Evolutionary conservation across 2,797 vertebrate species (phyloP), one percentile per base, ranked within the genome.

Genomic region (Hemibagrus guttatus): DNA sequence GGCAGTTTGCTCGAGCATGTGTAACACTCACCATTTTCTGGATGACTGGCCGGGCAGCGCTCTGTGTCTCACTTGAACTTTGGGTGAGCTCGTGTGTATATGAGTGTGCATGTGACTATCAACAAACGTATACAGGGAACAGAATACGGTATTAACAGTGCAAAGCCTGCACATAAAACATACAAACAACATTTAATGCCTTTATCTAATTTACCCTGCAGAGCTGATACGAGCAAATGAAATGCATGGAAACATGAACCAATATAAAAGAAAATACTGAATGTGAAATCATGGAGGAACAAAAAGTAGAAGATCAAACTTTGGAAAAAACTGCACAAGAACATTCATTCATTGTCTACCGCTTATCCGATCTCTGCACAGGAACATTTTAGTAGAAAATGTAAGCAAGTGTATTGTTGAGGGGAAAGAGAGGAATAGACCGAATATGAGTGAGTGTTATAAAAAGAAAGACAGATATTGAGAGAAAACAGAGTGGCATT

Each of bases 1-100:
- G 74, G 83, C 88, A 89, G 87, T 88, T 86, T 90, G 83, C 84
- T 90, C 83, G 52, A 87, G 85, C 81, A 86, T 75, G 61, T 85
- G 84, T 82, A 90, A 86, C 83, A 86, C 79, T 66, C 83, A 86
- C 84, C 76, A 89, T 85, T 87, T 90, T 88, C 81, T 72, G 83
- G 76, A 89, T 90, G 89, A 83, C 59, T 89, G 82, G 84, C 87
- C 39, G 58, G 66, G 84, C 72, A 78, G 75, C 2, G n/a, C 82
- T 85, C 64, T 64, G 61, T 61, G 84, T 80, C 84, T 87, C 74
- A 80, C 85, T 85, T 52, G 66, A 85, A 85, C 75, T 76, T 49
- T 66, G 61, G 80, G 61, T 81, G 52, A 81, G 59, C 14, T 17
- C 19, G 59, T 28, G 42, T 54, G 26, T 3, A 8, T 84, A 5